Conservation (phyloP, 2,797 vertebrate species). For the Scomberomorus guttatus region DNA sequence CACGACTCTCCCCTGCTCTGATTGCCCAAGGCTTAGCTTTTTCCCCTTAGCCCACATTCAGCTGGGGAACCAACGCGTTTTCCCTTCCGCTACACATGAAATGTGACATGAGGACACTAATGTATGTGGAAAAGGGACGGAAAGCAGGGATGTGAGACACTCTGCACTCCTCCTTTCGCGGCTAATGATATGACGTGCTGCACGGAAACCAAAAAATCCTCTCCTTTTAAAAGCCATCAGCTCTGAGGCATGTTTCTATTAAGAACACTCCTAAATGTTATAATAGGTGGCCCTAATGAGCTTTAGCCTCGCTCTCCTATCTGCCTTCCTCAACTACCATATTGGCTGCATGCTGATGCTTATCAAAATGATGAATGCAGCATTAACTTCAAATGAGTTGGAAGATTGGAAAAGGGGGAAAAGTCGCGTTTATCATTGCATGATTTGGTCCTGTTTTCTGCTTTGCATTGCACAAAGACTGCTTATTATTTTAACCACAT, state of each 20-base stretch:
- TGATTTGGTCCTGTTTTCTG: slow-evolving; percentile 81
- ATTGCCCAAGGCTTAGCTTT: slow-evolving; percentile 90
- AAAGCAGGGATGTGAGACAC: slow-evolving; percentile 80
- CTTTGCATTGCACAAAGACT: slow-evolving; percentile 78
- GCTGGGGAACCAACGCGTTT: slow-evolving; percentile 76
- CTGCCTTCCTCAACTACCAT: slow-evolving; percentile 65
- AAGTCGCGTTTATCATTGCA: slow-evolving; percentile 72
- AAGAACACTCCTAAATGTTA: slow-evolving; percentile 78
- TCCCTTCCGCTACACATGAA: slow-evolving; percentile 84
- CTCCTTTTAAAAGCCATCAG: slow-evolving; percentile 78
- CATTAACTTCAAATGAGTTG: slow-evolving; percentile 86
- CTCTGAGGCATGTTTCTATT: slow-evolving; percentile 83
- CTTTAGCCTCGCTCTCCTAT: slow-evolving; percentile 63
- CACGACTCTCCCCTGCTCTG: slow-evolving; percentile 84
- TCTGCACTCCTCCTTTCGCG: slow-evolving; percentile 68
- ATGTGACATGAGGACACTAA: slow-evolving; percentile 86
- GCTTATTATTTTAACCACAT: slow-evolving; percentile 83
- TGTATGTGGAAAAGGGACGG: slow-evolving; percentile 84
- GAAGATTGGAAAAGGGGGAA: slow-evolving; percentile 77
- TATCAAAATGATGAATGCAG: slow-evolving; percentile 85
- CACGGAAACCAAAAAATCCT: slow-evolving; percentile 74
- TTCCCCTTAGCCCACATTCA: slow-evolving; percentile 81
- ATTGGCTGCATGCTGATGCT: slow-evolving; percentile 78
- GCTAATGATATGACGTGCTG: slow-evolving; percentile 83
- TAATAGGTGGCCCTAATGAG: slow-evolving; percentile 85